Percentiles rank a stretch among this genome's conserved stretches.
phyloP scores from a whole-genome alignment of 2,888 invertebrate species.

The Macrostomum cliftonense region DNA sequence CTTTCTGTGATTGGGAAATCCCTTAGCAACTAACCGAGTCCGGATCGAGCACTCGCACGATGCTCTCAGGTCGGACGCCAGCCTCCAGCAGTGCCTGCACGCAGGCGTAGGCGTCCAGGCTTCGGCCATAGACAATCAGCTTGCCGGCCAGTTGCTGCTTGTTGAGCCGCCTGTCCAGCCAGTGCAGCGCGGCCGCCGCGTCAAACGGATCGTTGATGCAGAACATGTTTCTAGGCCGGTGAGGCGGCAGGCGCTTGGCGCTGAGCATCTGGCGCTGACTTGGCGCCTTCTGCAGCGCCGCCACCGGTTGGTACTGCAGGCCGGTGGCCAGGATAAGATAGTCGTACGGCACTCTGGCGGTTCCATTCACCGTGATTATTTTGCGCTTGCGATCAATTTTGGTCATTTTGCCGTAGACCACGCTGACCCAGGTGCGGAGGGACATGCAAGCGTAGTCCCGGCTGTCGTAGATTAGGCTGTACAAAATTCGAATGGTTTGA shows the following conservation, averaged over 20 bases:
- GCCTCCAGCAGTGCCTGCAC: constrained; percentile 47
- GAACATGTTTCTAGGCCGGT: constrained; percentile 26
- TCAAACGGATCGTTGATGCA: constrained; percentile 32
- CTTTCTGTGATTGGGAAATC: too few relatives aligned
- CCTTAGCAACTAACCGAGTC: background rate
- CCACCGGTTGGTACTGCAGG: constrained; percentile 28
- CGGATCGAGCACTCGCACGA: constrained; percentile 43
- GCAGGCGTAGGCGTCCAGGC: constrained; percentile 49
- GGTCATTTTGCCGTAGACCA: constrained; percentile 41
- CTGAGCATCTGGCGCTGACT: too few relatives aligned
- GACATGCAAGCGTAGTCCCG: constrained; percentile 42
- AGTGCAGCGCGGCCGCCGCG: constrained; percentile 26
- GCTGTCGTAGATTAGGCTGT: constrained; percentile 17
- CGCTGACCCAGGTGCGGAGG: constrained; percentile 48
- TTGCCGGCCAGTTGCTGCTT: constrained; percentile 10
- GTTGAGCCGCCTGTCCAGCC: constrained; percentile 23
- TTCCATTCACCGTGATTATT: constrained; percentile 25
- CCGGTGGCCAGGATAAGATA: constrained; percentile 33
- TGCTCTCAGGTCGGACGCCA: constrained; percentile 44
- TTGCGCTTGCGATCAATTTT: constrained; percentile 32
- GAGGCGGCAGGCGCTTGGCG: constrained; percentile 15
- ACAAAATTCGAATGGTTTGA: background rate
- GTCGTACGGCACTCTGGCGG: constrained; percentile 31
- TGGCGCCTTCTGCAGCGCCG: background rate
- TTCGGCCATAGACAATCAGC: constrained; percentile 49